A percentile compares a stretch with the other conserved stretches of the same genome.
Conservation (phyloP, 2,113 vertebrate species). For the Aphyosemion australe region DNA sequence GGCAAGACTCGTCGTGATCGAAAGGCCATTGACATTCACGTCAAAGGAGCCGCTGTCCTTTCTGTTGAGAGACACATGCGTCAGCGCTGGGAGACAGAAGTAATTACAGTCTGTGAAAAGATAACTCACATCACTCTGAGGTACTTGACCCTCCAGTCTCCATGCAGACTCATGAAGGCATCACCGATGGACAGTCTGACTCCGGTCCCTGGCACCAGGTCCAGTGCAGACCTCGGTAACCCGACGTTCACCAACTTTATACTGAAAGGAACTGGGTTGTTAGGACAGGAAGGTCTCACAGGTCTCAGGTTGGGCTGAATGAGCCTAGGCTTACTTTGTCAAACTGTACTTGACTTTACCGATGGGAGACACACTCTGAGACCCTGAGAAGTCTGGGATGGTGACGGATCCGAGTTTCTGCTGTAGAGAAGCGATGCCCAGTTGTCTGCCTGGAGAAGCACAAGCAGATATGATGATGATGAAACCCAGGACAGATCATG, state of each 20-base stretch:
- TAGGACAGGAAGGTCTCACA: neutral
- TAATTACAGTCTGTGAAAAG: rapidly evolving
- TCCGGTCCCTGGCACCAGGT: constrained; percentile 67
- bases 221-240: constrained; percentile 66
- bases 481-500: rapidly evolving
- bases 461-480: neutral
- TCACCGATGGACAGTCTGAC: constrained; percentile 68
- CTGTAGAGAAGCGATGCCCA: constrained; percentile 69
- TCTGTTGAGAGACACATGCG: constrained; percentile 41
- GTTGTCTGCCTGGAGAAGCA: constrained; percentile 56
- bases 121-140: constrained; percentile 70
- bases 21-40: constrained; percentile 64
- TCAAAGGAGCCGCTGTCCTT: constrained; percentile 77
- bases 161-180: constrained; percentile 70
- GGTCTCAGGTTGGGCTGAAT: neutral
- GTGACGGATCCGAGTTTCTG: constrained; percentile 67
- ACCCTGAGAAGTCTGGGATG: constrained; percentile 75
- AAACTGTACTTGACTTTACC: constrained; percentile 78
- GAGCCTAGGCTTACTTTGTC: constrained; percentile 63
- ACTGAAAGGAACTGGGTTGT: constrained; percentile 39
- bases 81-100: neutral
- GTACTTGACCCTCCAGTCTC: constrained; percentile 79
- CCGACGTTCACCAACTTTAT: constrained; percentile 65
- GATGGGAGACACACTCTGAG: constrained; percentile 54
- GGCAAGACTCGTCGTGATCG: constrained; percentile 50